These are phyloP conservation scores for Calameuta filiformis DNA, from an alignment of 2,888 invertebrate genomes.

Conservation along the genomic window DNA sequence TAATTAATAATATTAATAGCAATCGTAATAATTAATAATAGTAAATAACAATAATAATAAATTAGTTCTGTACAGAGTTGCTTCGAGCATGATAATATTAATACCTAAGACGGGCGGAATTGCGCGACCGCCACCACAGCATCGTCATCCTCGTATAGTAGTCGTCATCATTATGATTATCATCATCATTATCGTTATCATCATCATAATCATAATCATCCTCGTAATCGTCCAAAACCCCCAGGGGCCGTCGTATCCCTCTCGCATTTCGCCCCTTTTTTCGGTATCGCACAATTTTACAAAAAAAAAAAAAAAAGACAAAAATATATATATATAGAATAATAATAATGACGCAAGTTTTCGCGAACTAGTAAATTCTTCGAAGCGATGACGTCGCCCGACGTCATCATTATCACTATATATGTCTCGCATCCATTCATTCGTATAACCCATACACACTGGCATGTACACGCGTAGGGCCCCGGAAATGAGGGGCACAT, in stretches of 20 bases:
- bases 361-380: background rate
- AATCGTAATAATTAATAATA: conserved; percentile 51
- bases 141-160: conserved; percentile 27
- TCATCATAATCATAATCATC: background rate
- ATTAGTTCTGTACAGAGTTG: conserved; percentile 66
- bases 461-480: background rate
- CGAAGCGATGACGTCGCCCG: background rate
- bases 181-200: conserved; percentile 20
- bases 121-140: conserved; percentile 33
- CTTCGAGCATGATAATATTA: conserved; percentile 58
- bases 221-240: background rate
- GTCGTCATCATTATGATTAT: conserved; percentile 5
- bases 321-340: conserved; percentile 12
- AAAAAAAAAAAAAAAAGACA: background rate
- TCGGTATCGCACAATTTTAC: background rate
- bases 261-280: background rate
- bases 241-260: background rate
- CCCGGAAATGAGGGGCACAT: background rate
- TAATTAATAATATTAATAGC: conserved; percentile 45
- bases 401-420: background rate
- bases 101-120: conserved; percentile 28
- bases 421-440: background rate
- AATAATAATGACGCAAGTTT: conserved; percentile 6
- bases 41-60: conserved; percentile 65
- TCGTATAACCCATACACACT: conserved; percentile 5